These are phyloP conservation scores for Melanotaenia duboulayi DNA, from an alignment of 2,113 vertebrate species.

Conservation along the genomic window DNA sequence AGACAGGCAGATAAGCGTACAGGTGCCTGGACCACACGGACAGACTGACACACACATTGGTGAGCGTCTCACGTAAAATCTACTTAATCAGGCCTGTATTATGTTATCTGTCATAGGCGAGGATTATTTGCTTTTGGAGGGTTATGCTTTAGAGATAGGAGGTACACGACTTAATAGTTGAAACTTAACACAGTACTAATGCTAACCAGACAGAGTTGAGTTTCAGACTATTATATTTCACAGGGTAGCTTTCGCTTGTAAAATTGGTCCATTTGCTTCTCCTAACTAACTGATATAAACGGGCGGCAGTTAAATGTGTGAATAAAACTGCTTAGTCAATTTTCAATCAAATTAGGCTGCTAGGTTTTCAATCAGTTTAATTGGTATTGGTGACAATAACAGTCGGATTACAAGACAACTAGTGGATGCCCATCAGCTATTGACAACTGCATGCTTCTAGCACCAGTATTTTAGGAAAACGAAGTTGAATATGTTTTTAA, in stretches of 20 bases:
- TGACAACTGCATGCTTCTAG: not conserved
- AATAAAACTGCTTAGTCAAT: no score
- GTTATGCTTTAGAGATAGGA: not conserved
- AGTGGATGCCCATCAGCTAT: not conserved
- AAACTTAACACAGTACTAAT: no score
- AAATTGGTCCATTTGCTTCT: no score
- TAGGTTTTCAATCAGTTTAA: no score
- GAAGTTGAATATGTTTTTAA: no score
- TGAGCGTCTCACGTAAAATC: slow-evolving; percentile 66
- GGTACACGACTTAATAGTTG: not conserved
- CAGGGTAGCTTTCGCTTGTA: not conserved
- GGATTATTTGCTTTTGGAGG: not conserved
- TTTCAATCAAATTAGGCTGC: not conserved
- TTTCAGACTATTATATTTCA: not conserved
- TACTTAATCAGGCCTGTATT: not conserved
- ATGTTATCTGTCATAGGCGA: not conserved
- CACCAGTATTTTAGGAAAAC: no score
- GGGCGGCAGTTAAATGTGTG: not conserved
- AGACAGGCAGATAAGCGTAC: slow-evolving; percentile 92
- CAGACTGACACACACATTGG: slow-evolving; percentile 93
- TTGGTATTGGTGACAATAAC: no score
- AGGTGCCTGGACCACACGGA: slow-evolving; percentile 90
- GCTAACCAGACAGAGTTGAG: not conserved
- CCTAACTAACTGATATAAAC: not conserved
- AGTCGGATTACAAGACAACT: no score